A percentile compares a stretch with the other conserved stretches of the same genome.
phyloP scores from a whole-genome alignment of 2,888 invertebrate genomes.

The Eumerus sabulonum region DNA sequence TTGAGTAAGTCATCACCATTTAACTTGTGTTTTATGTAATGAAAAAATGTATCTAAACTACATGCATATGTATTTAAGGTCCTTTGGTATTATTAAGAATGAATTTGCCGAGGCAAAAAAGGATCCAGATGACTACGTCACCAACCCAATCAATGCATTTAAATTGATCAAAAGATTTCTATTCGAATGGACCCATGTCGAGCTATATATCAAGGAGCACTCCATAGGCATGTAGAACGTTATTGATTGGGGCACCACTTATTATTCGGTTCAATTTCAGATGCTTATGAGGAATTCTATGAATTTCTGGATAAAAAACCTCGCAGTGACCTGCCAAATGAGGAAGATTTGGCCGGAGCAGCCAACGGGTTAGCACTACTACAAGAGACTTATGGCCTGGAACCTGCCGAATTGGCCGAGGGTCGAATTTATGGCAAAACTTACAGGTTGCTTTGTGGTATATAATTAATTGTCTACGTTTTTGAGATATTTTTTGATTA shows the following conservation, averaged over 20 bases:
- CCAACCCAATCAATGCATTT: conserved; percentile 95
- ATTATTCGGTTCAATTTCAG: not conserved
- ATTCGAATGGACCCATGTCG: conserved; percentile 84
- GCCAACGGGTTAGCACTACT: conserved; percentile 93
- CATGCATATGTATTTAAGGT: no score
- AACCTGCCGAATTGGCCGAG: conserved; percentile 88
- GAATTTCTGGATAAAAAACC: no score
- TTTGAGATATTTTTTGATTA: not conserved
- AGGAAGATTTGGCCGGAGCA: conserved; percentile 94
- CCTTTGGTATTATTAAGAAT: no score
- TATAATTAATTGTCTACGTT: not conserved
- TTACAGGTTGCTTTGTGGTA: conserved; percentile 81
- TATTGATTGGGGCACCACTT: not conserved
- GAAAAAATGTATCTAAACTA: no score
- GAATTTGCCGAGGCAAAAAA: not conserved
- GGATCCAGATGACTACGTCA: conserved; percentile 82
- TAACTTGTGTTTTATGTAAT: no score
- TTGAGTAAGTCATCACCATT: no score
- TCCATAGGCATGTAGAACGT: not conserved
- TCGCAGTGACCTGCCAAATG: conserved; percentile 66
- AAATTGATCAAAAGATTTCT: conserved; percentile 93
- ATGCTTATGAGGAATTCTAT: no score
- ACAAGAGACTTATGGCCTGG: conserved; percentile 93
- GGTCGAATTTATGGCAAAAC: conserved; percentile 89
- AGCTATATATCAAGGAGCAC: conserved; percentile 3